These are phyloP conservation scores for Mandrillus leucophaeus DNA, from an alignment of 2,113 vertebrate species.

Conservation along the genomic window DNA sequence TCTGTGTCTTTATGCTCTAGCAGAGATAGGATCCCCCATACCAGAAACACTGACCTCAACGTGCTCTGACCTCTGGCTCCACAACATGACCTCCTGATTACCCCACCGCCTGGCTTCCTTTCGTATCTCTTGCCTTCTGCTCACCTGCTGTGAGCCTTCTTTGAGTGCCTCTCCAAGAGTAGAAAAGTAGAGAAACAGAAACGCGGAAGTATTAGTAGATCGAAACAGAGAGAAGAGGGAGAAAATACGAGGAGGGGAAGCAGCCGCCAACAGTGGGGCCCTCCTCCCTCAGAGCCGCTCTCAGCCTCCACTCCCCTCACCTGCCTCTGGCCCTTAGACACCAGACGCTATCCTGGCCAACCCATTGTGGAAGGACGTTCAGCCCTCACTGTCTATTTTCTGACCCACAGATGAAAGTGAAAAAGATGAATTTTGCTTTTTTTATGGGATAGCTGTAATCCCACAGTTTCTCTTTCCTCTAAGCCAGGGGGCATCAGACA, in stretches of 20 bases:
- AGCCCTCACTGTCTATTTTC: background rate
- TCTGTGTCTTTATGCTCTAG: background rate
- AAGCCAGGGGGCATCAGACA: background rate
- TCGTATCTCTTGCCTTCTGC: background rate
- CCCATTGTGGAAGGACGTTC: background rate
- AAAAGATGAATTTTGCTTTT: background rate
- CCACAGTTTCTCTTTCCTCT: background rate
- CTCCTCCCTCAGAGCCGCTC: background rate
- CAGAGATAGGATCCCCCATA: background rate
- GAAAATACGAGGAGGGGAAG: background rate
- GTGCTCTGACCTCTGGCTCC: background rate
- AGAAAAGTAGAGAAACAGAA: background rate
- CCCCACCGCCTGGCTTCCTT: background rate
- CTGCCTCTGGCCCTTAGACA: rapidly evolving
- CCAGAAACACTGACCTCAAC: background rate
- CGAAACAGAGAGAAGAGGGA: background rate
- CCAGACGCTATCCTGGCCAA: background rate
- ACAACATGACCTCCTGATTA: background rate
- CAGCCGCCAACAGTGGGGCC: rapidly evolving
- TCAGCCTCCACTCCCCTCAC: background rate
- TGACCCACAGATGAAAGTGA: background rate
- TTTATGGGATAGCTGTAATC: background rate
- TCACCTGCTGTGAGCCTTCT: background rate
- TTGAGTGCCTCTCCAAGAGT: background rate
- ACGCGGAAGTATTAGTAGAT: background rate